Evolutionary conservation across 2,113 vertebrate genomes (phyloP).

Genomic region (Psilopogon haemacephalus): DNA sequence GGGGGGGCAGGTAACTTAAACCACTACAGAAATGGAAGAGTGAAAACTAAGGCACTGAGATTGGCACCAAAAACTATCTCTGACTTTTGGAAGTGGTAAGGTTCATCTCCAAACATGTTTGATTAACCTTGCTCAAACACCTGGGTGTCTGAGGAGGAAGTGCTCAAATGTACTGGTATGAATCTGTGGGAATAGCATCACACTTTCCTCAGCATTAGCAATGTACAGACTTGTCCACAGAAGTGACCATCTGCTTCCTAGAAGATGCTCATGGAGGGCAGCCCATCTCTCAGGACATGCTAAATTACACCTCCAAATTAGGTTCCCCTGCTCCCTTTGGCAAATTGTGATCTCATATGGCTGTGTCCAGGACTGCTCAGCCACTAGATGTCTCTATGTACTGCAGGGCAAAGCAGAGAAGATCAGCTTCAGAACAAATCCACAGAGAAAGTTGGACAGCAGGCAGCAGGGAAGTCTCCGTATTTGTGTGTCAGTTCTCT

Average conservation of each 20-base stretch:
- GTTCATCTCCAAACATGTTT: not conserved
- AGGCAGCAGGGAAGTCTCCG: not conserved
- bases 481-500: not conserved
- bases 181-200: not conserved
- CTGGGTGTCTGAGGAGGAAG: not conserved
- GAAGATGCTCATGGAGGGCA: not conserved
- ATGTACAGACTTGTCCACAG: not conserved
- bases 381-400: slow-evolving; percentile 60
- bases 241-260: not conserved
- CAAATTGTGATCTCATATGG: not conserved
- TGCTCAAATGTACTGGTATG: not conserved
- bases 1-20: too few species aligned
- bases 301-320: not conserved
- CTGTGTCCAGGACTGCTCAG: not conserved
- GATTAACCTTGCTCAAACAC: not conserved
- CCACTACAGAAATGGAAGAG: not conserved
- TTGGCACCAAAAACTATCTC: not conserved
- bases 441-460: not conserved
- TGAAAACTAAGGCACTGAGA: not conserved
- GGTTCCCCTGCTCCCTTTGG: not conserved
- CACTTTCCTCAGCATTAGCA: not conserved
- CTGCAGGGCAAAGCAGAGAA: slow-evolving; percentile 9
- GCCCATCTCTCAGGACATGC: not conserved
- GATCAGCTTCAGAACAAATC: not conserved
- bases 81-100: not conserved